phyloP scores from a whole-genome alignment of 2,113 vertebrate species.

The Labeo rohita region DNA sequence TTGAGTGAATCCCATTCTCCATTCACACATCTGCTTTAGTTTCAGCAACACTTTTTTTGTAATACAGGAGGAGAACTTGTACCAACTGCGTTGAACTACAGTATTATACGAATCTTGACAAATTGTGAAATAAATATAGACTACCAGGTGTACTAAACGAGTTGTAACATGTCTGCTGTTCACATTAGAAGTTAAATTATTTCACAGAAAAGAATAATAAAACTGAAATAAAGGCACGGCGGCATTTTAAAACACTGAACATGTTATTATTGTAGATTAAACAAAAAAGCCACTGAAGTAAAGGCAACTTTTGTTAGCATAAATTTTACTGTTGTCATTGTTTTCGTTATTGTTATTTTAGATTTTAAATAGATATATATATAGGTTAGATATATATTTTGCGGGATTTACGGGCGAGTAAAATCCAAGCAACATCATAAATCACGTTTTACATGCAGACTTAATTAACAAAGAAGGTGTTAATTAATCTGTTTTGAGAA shows the following conservation, averaged over 20 bases:
- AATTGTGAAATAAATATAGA: conserved; percentile 16
- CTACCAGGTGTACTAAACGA: conserved; percentile 53
- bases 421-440: not conserved
- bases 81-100: conserved; percentile 52
- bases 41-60: conserved; percentile 58
- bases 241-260: not conserved
- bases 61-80: conserved; percentile 45
- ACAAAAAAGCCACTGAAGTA: not conserved
- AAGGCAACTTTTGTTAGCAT: not conserved
- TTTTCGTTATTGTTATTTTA: not conserved
- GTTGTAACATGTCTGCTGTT: conserved; percentile 63
- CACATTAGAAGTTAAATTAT: conserved; percentile 28
- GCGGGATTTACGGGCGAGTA: not conserved
- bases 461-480: no score
- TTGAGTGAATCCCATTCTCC: conserved; percentile 76
- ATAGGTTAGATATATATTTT: not conserved
- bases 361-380: not conserved
- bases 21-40: conserved; percentile 70
- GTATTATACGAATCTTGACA: conserved; percentile 55
- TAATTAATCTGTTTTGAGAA: not conserved
- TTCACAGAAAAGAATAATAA: not conserved
- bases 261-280: not conserved
- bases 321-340: not conserved
- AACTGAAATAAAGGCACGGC: not conserved
- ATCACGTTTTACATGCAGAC: not conserved